Evolutionary conservation across 37 sponge, comb jelly and placozoan genomes (phyloP).

Genomic region (Halisarca cf. caerulea): DNA sequence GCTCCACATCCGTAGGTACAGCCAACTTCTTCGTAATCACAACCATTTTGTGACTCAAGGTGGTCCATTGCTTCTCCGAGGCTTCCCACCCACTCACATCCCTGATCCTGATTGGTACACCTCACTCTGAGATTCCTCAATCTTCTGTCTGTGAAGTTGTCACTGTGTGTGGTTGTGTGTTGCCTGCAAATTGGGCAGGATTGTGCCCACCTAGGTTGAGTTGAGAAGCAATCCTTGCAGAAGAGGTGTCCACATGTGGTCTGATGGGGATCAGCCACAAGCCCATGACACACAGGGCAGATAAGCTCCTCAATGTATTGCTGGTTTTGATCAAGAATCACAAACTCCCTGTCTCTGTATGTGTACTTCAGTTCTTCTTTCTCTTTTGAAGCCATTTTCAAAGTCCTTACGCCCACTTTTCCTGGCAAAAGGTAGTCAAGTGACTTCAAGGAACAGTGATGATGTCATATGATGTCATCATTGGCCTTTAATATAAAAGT

Average conservation of each 20-base stretch:
- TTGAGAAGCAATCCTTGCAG: neutral
- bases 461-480: conserved; percentile 43
- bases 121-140: neutral
- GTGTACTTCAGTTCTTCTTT: neutral
- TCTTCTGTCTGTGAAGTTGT: neutral
- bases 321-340: neutral
- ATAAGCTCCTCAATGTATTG: neutral
- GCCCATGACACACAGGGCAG: neutral
- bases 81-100: neutral
- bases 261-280: neutral
- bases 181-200: neutral
- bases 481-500: too few relatives aligned
- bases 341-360: neutral
- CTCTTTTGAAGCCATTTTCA: neutral
- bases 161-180: neutral
- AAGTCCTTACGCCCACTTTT: too few relatives aligned
- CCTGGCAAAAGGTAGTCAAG: too few relatives aligned
- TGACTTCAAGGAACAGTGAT: too few relatives aligned
- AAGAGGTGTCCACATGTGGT: conserved; percentile 18
- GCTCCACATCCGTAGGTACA: neutral
- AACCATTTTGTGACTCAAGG: neutral
- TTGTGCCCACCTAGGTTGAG: neutral
- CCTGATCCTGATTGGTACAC: neutral
- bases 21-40: neutral
- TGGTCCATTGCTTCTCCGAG: neutral